These are phyloP conservation scores for Scortum barcoo DNA, from an alignment of 2,113 vertebrate species.

Conservation along the genomic window DNA sequence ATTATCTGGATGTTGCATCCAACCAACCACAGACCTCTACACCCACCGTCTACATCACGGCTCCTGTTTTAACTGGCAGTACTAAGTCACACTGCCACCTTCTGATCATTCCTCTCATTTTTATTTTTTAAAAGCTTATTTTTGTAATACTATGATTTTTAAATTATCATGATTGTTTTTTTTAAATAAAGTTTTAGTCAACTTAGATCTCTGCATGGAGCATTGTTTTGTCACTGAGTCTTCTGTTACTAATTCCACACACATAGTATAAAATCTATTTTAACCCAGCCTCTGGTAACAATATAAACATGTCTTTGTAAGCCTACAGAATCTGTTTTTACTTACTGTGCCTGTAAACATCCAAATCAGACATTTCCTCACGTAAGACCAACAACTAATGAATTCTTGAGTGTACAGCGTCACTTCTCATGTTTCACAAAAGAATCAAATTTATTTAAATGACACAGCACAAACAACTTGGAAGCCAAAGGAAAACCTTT, in stretches of 20 bases:
- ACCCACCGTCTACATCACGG: neutral
- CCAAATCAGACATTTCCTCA: neutral
- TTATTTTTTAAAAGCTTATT: slow-evolving; percentile 14
- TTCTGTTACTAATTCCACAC: neutral
- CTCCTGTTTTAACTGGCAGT: neutral
- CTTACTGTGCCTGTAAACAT: neutral
- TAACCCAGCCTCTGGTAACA: neutral
- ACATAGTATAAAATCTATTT: neutral
- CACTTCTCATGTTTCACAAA: no score
- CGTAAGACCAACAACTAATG: neutral
- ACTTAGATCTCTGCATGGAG: neutral
- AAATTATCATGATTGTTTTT: slow-evolving; percentile 25
- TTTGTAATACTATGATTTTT: slow-evolving; percentile 6
- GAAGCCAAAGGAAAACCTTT: slow-evolving; percentile 50
- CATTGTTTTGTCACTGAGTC: neutral
- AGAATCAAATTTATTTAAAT: neutral
- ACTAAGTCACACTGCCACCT: slow-evolving; percentile 59
- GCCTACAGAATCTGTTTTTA: neutral
- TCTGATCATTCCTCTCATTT: slow-evolving; percentile 26
- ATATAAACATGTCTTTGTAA: neutral
- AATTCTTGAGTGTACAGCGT: neutral
- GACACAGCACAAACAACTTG: neutral
- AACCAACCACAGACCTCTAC: neutral
- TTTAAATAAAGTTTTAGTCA: slow-evolving; percentile 58
- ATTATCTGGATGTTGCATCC: neutral